A percentile compares a stretch with the other conserved stretches of the same genome.
These are phyloP conservation scores for Paracyclopina nana DNA, from an alignment of 1,140 invertebrate species.

Conservation along the genomic window DNA sequence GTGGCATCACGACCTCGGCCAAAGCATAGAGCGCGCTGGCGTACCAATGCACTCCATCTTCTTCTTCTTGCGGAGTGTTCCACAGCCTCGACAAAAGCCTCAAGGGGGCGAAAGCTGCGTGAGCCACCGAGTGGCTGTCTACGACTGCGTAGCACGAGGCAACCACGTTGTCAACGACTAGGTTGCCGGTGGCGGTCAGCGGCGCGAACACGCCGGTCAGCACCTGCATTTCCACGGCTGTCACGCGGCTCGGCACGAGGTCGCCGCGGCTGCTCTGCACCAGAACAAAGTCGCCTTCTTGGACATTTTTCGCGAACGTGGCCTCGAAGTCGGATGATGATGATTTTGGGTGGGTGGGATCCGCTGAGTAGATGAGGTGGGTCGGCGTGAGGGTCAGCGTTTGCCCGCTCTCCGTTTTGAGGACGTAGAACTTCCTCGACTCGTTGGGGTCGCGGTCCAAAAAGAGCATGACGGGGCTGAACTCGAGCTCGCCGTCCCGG, in stretches of 20 bases:
- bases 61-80: too few relatives aligned
- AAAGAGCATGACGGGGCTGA: conserved; percentile 69
- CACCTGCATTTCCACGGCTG: conserved; percentile 34
- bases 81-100: conserved; percentile 32
- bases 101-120: conserved; percentile 57
- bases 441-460: conserved; percentile 52
- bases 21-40: too few relatives aligned
- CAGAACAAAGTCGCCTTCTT: conserved; percentile 25
- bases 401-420: conserved; percentile 45
- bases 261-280: conserved; percentile 23
- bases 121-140: conserved; percentile 58
- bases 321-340: conserved; percentile 16
- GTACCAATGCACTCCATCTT: too few relatives aligned
- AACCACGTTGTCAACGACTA: conserved; percentile 71
- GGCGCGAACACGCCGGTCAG: conserved; percentile 66
- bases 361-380: conserved; percentile 41
- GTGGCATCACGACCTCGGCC: too few relatives aligned
- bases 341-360: neutral
- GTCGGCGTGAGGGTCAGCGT: conserved; percentile 57
- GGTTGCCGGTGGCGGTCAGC: conserved; percentile 59
- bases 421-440: conserved; percentile 42
- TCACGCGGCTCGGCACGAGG: conserved; percentile 38
- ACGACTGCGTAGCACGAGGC: conserved; percentile 87
- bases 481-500: conserved; percentile 40
- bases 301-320: conserved; percentile 26